phyloP scores from a whole-genome alignment of 2,113 vertebrate genomes.

The Oncorhynchus gorbuscha region DNA sequence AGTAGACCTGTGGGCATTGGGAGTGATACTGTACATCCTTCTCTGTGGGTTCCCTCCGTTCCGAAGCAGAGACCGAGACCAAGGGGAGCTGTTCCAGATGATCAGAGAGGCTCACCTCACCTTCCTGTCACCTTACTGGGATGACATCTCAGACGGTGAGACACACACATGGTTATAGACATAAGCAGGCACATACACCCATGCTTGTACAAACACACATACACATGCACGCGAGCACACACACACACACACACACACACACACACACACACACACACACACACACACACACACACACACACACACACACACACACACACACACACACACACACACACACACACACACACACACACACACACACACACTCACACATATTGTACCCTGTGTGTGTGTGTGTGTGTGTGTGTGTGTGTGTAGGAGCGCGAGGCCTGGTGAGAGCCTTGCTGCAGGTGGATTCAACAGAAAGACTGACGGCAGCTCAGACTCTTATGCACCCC shows the following conservation, averaged over 20 bases:
- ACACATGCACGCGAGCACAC: no score
- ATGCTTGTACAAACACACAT: neutral
- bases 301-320: neutral
- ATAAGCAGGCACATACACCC: neutral
- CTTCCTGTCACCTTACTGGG: slow-evolving; percentile 94
- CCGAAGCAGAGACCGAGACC: slow-evolving; percentile 88
- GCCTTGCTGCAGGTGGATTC: slow-evolving; percentile 86
- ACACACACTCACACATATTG: neutral
- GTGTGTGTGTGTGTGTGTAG: slow-evolving; percentile 48
- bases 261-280: no score
- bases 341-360: no score
- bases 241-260: neutral
- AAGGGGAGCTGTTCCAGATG: slow-evolving; percentile 90
- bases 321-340: neutral
- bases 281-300: neutral
- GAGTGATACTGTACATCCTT: slow-evolving; percentile 93
- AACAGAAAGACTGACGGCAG: slow-evolving; percentile 82
- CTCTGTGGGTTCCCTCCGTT: slow-evolving; percentile 95
- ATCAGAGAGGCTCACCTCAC: slow-evolving; percentile 88
- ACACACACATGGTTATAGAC: neutral
- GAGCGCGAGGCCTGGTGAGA: slow-evolving; percentile 85
- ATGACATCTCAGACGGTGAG: slow-evolving; percentile 90
- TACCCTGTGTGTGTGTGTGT: slow-evolving; percentile 15
- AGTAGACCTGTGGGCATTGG: slow-evolving; percentile 95
- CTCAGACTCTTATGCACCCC: slow-evolving; percentile 82